These are phyloP conservation scores for Luperina testacea DNA, from an alignment of 2,888 invertebrate species.

Conservation along the genomic window DNA sequence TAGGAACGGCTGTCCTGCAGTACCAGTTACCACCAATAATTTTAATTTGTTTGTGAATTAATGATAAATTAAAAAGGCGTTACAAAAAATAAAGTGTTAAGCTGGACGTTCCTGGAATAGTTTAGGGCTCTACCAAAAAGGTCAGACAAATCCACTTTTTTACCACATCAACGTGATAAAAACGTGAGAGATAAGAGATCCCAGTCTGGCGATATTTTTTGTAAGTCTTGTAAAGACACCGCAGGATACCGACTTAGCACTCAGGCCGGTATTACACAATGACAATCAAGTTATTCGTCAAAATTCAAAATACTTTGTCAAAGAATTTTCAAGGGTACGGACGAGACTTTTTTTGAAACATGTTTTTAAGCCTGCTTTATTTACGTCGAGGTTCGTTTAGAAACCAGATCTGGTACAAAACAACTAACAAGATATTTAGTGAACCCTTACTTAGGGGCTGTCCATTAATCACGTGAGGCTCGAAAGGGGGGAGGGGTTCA, in stretches of 20 bases:
- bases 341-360: conserved; percentile 20
- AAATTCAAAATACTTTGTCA: conserved; percentile 37
- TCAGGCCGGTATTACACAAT: conserved; percentile 24
- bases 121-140: conserved; percentile 21
- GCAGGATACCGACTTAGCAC: conserved; percentile 16
- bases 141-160: conserved; percentile 20
- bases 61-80: neutral
- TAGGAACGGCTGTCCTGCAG: neutral
- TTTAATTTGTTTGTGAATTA: neutral
- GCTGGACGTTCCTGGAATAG: conserved; percentile 22
- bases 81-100: conserved; percentile 1
- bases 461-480: too few species aligned
- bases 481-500: too few species aligned
- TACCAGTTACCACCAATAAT: neutral
- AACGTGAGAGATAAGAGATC: conserved; percentile 40
- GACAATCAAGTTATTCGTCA: conserved; percentile 41
- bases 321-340: conserved; percentile 32
- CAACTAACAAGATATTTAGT: conserved; percentile 4
- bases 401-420: conserved; percentile 40
- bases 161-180: conserved; percentile 37
- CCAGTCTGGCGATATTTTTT: conserved; percentile 35
- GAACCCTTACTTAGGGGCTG: conserved; percentile 23
- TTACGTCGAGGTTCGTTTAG: conserved; percentile 18
- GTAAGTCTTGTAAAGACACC: conserved; percentile 25
- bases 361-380: conserved; percentile 42